Conservation (phyloP, 1,140 invertebrate species). For the Drosophila equinoxialis region DNA sequence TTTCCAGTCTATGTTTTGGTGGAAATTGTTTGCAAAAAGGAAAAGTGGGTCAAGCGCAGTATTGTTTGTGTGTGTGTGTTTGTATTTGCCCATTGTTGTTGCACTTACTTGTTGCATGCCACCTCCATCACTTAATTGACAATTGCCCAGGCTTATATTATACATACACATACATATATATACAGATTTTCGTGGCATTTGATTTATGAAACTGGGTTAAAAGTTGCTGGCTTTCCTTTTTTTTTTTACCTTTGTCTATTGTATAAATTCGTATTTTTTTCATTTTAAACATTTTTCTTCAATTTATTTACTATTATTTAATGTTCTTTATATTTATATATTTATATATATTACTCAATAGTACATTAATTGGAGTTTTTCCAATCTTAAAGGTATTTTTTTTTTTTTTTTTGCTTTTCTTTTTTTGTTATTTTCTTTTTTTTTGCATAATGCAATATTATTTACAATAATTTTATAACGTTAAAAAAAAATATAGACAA, state of each 20-base stretch:
- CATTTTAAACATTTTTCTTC: slow-evolving; percentile 60
- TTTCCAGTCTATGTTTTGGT: slow-evolving; percentile 67
- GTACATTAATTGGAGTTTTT: slow-evolving; percentile 53
- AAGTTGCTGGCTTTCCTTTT: slow-evolving; percentile 55
- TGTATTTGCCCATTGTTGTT: slow-evolving; percentile 28
- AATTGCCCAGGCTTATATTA: slow-evolving; percentile 33
- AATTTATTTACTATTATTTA: slow-evolving; percentile 68
- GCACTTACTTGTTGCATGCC: slow-evolving; percentile 72
- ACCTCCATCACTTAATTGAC: slow-evolving; percentile 57
- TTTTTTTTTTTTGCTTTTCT: background rate
- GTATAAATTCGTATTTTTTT: slow-evolving; percentile 15
- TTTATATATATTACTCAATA: slow-evolving; percentile 56
- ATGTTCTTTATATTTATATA: slow-evolving; percentile 45
- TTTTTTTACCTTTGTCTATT: background rate
- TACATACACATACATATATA: slow-evolving; percentile 21
- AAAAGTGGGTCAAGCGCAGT: slow-evolving; percentile 82
- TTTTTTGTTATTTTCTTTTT: slow-evolving; percentile 26
- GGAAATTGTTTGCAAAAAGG: slow-evolving; percentile 78
- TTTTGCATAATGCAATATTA: slow-evolving; percentile 15
- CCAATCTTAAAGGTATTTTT: slow-evolving; percentile 45
- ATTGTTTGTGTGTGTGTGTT: slow-evolving; percentile 51
- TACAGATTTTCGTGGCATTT: slow-evolving; percentile 43
- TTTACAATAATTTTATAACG: slow-evolving; percentile 48
- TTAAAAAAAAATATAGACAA: slow-evolving; percentile 9
- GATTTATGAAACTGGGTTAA: slow-evolving; percentile 59